Evolutionary conservation across 1,140 invertebrate species (phyloP).

Genomic region (Camponotus pennsylvanicus): DNA sequence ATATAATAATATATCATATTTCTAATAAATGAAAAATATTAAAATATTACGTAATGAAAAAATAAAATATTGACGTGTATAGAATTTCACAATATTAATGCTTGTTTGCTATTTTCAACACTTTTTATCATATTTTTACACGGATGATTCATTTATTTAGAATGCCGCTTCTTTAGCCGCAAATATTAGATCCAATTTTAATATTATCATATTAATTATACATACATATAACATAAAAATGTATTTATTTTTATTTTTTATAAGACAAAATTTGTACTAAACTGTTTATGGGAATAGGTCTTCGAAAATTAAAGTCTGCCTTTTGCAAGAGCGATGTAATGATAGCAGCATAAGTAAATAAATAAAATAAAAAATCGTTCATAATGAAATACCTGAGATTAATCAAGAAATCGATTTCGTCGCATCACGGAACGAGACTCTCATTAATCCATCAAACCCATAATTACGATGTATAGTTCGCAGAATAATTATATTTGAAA

Average conservation of each 20-base stretch:
- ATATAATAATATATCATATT: background rate
- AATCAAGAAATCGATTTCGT: slow-evolving; percentile 14
- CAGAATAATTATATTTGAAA: too few species aligned
- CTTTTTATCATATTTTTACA: too few species aligned
- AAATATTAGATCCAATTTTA: slow-evolving; percentile 67
- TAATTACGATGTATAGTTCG: too few species aligned
- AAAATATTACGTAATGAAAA: background rate
- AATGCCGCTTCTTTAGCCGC: slow-evolving; percentile 77
- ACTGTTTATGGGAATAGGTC: slow-evolving; percentile 69
- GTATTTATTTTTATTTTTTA: too few species aligned
- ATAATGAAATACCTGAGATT: background rate
- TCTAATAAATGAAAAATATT: background rate
- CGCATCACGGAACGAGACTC: background rate
- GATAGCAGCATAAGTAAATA: background rate
- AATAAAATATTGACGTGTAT: too few species aligned
- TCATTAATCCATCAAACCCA: background rate
- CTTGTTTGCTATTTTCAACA: too few species aligned
- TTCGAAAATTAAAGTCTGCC: background rate
- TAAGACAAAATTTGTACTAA: slow-evolving; percentile 49
- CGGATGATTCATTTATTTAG: slow-evolving; percentile 46
- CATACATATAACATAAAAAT: background rate
- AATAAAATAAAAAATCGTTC: background rate
- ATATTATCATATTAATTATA: background rate
- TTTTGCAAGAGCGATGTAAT: background rate
- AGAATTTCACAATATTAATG: too few species aligned